phyloP scores from a whole-genome alignment of 1,140 invertebrate genomes.

The Drosophila pandora region DNA sequence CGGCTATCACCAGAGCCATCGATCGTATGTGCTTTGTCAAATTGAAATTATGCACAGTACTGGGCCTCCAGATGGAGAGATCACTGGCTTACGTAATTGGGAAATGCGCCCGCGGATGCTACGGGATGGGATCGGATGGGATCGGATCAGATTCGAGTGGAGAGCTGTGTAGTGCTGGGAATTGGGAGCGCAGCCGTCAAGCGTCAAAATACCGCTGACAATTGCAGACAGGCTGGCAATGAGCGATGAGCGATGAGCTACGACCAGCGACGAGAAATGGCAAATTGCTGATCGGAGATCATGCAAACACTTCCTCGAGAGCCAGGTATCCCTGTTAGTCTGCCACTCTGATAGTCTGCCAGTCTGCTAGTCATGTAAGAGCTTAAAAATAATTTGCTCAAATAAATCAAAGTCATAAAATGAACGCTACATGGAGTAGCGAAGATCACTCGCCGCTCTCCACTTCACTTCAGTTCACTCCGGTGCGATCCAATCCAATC shows the following conservation, averaged over 20 bases:
- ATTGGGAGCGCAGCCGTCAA: constrained; percentile 38
- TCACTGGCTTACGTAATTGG: constrained; percentile 66
- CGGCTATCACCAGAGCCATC: constrained; percentile 71
- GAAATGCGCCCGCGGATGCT: constrained; percentile 30
- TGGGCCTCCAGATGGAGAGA: constrained; percentile 59
- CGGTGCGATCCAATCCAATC: constrained; percentile 8
- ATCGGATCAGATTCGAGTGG: constrained; percentile 5
- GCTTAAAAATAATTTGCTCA: constrained; percentile 77
- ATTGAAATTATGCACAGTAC: constrained; percentile 74
- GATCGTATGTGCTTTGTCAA: constrained; percentile 77
- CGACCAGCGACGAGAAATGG: constrained; percentile 36
- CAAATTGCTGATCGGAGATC: constrained; percentile 38
- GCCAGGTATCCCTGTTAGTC: constrained; percentile 40
- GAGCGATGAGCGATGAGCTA: constrained; percentile 59
- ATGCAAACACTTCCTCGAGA: constrained; percentile 72
- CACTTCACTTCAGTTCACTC: constrained; percentile 15
- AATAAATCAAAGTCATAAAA: constrained; percentile 81
- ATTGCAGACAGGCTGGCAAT: constrained; percentile 80
- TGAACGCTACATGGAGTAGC: constrained; percentile 38
- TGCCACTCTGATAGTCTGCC: too few species aligned
- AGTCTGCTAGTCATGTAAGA: constrained; percentile 61
- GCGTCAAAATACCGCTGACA: constrained; percentile 57
- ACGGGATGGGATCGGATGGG: constrained; percentile 22
- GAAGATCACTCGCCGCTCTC: constrained; percentile 38
- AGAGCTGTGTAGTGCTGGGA: constrained; percentile 7